Conservation (phyloP, 1,140 invertebrate species). For the Lepidostoma basale region DNA sequence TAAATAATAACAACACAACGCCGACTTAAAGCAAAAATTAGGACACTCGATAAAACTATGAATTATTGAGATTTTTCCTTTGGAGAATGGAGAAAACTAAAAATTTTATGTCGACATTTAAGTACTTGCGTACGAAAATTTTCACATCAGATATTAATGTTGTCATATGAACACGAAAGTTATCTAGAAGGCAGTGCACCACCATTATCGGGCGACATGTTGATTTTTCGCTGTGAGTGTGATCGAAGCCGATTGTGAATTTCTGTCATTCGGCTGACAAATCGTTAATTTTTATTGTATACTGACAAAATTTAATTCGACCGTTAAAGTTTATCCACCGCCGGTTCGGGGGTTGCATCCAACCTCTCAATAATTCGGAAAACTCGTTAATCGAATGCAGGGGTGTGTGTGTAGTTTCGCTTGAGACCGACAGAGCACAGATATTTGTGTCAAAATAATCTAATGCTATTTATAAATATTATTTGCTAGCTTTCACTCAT, state of each 20-base stretch:
- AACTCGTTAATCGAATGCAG: conserved; percentile 50
- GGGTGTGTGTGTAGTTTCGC: conserved; percentile 59
- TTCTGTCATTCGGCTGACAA: conserved; percentile 54
- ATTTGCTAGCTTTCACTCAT: conserved; percentile 62
- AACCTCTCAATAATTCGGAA: conserved; percentile 22
- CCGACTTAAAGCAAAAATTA: no score
- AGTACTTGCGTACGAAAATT: neutral
- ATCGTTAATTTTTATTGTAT: conserved; percentile 11
- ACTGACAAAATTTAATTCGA: conserved; percentile 7
- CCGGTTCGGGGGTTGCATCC: conserved; percentile 5
- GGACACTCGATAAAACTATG: no score
- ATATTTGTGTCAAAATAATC: conserved; percentile 62
- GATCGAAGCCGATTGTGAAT: conserved; percentile 61
- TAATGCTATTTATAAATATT: conserved; percentile 63
- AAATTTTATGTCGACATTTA: no score
- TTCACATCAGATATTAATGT: neutral
- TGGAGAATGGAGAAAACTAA: no score
- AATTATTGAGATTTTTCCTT: no score
- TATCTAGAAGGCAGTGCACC: conserved; percentile 37
- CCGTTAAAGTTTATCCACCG: neutral
- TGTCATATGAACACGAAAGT: conserved; percentile 22
- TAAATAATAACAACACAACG: no score
- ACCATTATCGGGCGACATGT: conserved; percentile 56
- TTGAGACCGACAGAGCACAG: conserved; percentile 53
- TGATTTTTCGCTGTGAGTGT: conserved; percentile 61